Evolutionary conservation across 2,888 invertebrate species (phyloP), one percentile per base, ranked within the genome.

Genomic region (Hylaea fasciaria): DNA sequence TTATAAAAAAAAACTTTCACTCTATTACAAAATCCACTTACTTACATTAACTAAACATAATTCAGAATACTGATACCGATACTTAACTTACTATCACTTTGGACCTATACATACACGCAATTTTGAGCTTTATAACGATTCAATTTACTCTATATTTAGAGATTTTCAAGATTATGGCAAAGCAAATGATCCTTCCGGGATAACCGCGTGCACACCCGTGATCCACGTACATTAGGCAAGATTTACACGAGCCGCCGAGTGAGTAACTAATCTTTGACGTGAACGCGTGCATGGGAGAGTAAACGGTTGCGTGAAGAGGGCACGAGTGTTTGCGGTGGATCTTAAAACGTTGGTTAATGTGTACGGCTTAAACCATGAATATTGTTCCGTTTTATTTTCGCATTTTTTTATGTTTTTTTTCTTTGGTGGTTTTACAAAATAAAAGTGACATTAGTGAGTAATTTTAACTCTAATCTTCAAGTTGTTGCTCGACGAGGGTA

Each of bases 151-250:
- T 7, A 22, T 22, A 39, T 55, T n/a, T 35, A 14, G 17, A 41
- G 55, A 48, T 41, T 55, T n/a, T 22, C 11, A 16, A 35, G 55
- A 55, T 48, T 35, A 55, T 22, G 13, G 16, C 12, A 22, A 43
- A 35, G 35, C 11, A 48, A 35, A 47, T 48, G 41, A 55, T 41
- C 55, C 17, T 43, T 22, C 29, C 17, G 29, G 3, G 12, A 28
- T 35, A 17, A 2, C 22, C 47, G n/a, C 40, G 14, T 39, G n/a
- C 17, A 14, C 32, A 28, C 10, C n/a, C 16, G 10, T 17, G 46
- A 54, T 54, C 46, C 40, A 28, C 37, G 35, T 10, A 28, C 45
- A 45, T 53, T 37, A 53, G 13, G 44, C 37, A 29, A 45, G 32
- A 45, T 37, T 37, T 44, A 53, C 37, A 44, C 44, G 5, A 44